Evolutionary conservation across 1,140 invertebrate genomes (phyloP).

Genomic region (silkworm (Bombyx mori)): DNA sequence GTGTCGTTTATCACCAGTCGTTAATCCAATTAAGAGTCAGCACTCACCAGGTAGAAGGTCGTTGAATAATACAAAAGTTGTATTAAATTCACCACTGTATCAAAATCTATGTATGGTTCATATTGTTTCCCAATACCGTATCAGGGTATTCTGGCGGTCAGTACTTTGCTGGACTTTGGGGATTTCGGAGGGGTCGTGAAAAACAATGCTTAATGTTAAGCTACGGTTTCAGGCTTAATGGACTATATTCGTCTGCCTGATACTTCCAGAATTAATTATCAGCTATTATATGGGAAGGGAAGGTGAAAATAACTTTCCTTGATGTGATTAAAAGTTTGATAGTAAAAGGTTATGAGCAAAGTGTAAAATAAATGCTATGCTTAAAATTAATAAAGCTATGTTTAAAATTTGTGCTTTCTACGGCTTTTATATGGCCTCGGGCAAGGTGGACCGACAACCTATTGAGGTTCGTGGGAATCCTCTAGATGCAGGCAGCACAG

Average conservation of each 20-base stretch:
- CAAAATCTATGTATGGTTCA: slow-evolving; percentile 2
- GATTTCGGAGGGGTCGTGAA: slow-evolving; percentile 42
- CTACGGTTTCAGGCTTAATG: slow-evolving; percentile 46
- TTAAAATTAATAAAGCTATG: no score
- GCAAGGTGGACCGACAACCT: no score
- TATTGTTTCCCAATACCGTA: not conserved
- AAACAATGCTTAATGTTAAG: slow-evolving; percentile 45
- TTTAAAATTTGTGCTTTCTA: no score
- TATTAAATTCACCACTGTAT: slow-evolving; percentile 9
- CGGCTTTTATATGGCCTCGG: no score
- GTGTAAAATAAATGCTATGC: slow-evolving; percentile 1
- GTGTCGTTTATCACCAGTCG: slow-evolving; percentile 45
- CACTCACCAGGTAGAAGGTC: slow-evolving; percentile 36
- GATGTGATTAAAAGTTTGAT: no score
- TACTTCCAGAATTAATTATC: slow-evolving; percentile 50
- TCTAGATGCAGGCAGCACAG: no score
- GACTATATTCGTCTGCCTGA: slow-evolving; percentile 36
- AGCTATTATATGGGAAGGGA: slow-evolving; percentile 13
- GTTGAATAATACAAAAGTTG: slow-evolving; percentile 59
- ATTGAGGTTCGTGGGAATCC: no score
- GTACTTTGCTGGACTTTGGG: slow-evolving; percentile 39
- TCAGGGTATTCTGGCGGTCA: slow-evolving; percentile 18
- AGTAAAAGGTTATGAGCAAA: slow-evolving; percentile 11
- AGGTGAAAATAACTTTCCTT: slow-evolving; percentile 14
- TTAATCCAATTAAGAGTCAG: slow-evolving; percentile 57